Conservation (phyloP, 2,113 vertebrate genomes). For the Phoenicopterus ruber region DNA sequence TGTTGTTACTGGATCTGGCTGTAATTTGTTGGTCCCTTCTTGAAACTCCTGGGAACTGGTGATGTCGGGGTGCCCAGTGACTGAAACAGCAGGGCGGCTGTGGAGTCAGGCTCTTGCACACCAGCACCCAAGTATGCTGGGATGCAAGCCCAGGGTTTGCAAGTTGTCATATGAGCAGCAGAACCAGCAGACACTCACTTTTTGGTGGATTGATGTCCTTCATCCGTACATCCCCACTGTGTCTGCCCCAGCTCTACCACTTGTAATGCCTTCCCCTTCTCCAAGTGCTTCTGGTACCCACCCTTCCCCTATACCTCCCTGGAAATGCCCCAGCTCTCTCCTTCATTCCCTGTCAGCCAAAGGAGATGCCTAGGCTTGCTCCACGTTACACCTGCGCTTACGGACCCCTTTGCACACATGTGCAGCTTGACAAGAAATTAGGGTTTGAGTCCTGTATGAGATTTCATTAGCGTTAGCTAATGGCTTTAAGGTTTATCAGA, state of each 20-base stretch:
- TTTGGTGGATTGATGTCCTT: background rate
- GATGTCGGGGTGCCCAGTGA: background rate
- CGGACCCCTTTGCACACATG: accelerated
- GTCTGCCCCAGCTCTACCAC: background rate
- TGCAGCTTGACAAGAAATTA: background rate
- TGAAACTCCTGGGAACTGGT: background rate
- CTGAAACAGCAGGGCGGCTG: background rate
- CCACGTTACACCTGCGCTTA: accelerated
- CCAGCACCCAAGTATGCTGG: background rate
- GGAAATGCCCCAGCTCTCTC: background rate
- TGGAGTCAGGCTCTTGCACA: background rate
- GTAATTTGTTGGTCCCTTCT: background rate
- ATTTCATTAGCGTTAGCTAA: background rate
- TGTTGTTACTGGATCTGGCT: background rate
- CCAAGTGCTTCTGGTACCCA: background rate
- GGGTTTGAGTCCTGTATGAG: background rate
- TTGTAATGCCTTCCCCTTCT: background rate
- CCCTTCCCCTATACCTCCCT: background rate
- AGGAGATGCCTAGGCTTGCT: background rate
- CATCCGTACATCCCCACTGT: background rate
- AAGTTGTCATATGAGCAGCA: background rate
- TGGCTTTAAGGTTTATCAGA: background rate
- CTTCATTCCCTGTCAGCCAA: background rate
- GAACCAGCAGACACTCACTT: background rate
- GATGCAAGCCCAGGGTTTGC: background rate